Base-by-base conservation (phyloP, 2,888 invertebrate species). In the Drosophila maculinotata region DNA sequence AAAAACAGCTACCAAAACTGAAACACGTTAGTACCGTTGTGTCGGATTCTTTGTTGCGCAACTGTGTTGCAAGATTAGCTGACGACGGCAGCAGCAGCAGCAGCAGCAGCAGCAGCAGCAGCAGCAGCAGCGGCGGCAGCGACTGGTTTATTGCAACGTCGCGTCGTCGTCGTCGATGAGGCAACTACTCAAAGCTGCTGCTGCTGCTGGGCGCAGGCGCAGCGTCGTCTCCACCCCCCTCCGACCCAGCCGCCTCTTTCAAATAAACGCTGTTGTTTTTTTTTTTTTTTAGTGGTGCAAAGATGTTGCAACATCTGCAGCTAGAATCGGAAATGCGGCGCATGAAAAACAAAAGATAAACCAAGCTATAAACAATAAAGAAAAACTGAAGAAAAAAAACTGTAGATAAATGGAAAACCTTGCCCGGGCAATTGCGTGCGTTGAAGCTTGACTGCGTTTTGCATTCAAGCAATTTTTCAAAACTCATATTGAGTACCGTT, bases 31-130 rank as follows among this genome's bases (percentile, higher is more conserved):
- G 82, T 88, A 87, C 87, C 87, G 87, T 87, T 87, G 82, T 71
- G 75, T 83, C 76, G 81, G 83, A 89, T 89, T 89, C 87, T 89
- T 79, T 79, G 87, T 89, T 89, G 90, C 90, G 90, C 89, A 89
- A 89, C 79, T 85, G 79, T 89, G 88, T 88, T 89, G 89, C 88
- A 89, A 89, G 89, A 83, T 86, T 88, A 88, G 77, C 80, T 76
- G 81, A 58, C 71, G 75, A 71, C 69, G 42, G 15, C 47, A 51
- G 44, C 30, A n/a, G 47, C 33, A 17, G 20, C 57, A 59, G 41
- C 52, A 6, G 36, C 45, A 14, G 35, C 59, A 20, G 31, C 36
- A 26, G 26, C 42, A 23, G 12, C 38, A 8, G 38, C 44, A 30
- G 15, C 70, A 72, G 70, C 73, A 39, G 7, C 44, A 26, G 31